Base-by-base conservation (phyloP, 2,113 vertebrate genomes). In the Bettongia penicillata region DNA sequence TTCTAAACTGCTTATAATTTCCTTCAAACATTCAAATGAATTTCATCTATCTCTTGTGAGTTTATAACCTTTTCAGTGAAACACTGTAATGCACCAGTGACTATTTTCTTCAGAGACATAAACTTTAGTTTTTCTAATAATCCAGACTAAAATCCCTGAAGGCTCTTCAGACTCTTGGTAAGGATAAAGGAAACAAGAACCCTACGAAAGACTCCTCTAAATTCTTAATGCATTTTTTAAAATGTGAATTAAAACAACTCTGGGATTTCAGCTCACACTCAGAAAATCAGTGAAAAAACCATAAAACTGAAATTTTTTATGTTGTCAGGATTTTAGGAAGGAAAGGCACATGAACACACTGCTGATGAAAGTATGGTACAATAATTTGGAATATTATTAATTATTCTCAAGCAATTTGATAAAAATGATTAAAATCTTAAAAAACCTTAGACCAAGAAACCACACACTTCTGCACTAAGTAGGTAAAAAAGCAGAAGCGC, bases 91-190 rank as follows among this genome's bases (percentile, higher is more conserved):
- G 28, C 25, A 31, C 50, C 26, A 53, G 37, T 12, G 19, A 92
- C 49, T 52, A 48, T 26, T 92, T 93, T 93, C 89, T 50, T 93
- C 53, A 94, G 53, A n/a, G 31, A 90, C 10, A 19, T 93, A n/a
- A 92, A 89, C 84, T 92, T 93, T 5, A 91, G 48, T 90, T 93
- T 52, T 91, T 89, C 89, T 94, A 93, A 89, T 24, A 91, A 84
- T n/a, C 89, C 8, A 11, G 4, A 47, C 24, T 51, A 26, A 47
- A 91, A 91, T 22, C 24, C 43, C 28, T 49, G 53, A 90, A 37
- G 57, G 2, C 57, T 68, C 28, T 68, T 68, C 57, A 68, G 28
- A 55, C 53, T 55, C 53, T 55, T 55, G 53, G 25, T 55, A 55
- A 55, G 24, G 53, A 55, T 26, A 55, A 55, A 55, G 53, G 25